phyloP scores from a whole-genome alignment of 2,888 invertebrate species.

The Hoplodrina blanda region DNA sequence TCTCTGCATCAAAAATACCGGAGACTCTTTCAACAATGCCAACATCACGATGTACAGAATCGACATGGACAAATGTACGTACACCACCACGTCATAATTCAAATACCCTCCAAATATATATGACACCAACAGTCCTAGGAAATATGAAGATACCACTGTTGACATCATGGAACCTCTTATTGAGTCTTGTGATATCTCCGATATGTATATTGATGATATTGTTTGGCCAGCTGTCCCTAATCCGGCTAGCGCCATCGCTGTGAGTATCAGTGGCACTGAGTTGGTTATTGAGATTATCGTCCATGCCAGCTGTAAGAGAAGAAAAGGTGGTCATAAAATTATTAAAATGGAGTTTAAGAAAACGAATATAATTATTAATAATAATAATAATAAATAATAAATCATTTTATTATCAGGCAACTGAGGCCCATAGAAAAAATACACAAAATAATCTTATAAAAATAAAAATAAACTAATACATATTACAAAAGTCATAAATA shows the following conservation, averaged over 20 bases:
- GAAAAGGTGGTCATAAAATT: background rate
- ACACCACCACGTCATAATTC: constrained; percentile 74
- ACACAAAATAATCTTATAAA: too few relatives aligned
- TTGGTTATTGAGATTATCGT: constrained; percentile 71
- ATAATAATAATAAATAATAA: too few relatives aligned
- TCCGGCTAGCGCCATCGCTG: constrained; percentile 72
- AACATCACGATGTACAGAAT: constrained; percentile 76
- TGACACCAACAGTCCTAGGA: constrained; percentile 77
- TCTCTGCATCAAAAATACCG: constrained; percentile 77
- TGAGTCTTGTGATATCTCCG: constrained; percentile 79
- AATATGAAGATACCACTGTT: constrained; percentile 73
- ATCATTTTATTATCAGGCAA: too few relatives aligned
- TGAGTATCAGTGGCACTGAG: constrained; percentile 71
- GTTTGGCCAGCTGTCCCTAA: constrained; percentile 80
- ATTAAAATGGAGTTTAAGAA: background rate
- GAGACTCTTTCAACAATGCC: constrained; percentile 78
- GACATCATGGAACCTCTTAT: constrained; percentile 79
- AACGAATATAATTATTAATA: too few relatives aligned
- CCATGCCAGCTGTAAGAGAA: constrained; percentile 75
- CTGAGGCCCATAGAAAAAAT: too few relatives aligned
- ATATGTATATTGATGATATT: constrained; percentile 77
- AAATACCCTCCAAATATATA: constrained; percentile 79
- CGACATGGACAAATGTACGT: constrained; percentile 73
- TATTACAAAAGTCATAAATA: too few relatives aligned
- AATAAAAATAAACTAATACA: too few relatives aligned